Evolutionary conservation across 2,888 invertebrate species (phyloP), one percentile per base, ranked within the genome.

Genomic region (Drosophila diplacantha): DNA sequence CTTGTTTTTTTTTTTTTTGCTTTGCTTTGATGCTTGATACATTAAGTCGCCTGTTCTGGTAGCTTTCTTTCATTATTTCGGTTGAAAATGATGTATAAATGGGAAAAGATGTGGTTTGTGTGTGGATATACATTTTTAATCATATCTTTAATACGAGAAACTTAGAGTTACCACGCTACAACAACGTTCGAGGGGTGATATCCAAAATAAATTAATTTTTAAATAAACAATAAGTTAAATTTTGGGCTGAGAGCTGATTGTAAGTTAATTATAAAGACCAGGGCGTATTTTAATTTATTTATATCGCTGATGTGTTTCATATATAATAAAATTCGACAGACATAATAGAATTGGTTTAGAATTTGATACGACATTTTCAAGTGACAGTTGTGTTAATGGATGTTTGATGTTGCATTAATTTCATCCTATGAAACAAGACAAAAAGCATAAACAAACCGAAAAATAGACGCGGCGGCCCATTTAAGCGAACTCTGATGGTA

Each of bases 151-250:
- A 69, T 62, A 68, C 72, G 61, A 63, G 62, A 78, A 60, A 67
- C 58, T 56, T 44, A 53, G 66, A 75, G 52, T 75, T 65, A 59
- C 61, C 70, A 69, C 64, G 70, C 44, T 44, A 44, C 70, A 75
- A 71, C 69, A 41, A 62, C 58, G 50, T 46, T 72, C 59, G 72
- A 68, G 69, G 69, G 72, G 63, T 66, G 69, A 71, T 78, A 73
- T 47, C 52, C 41, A 52, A 67, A 77, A 73, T 58, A 56, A 52
- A 51, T 46, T 32, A 66, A 66, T 14, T 43, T 50, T 50, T 46
- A 50, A 66, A 53, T 50, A 65, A 68, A 47, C 52, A 26, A 31
- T 47, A 53, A 41, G 43, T 43, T 47, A 39, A 34, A 26, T 26
- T 29, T 44, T 44, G 44, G 44, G 60, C 58, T 49, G 64, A 61